A percentile compares a stretch with the other conserved stretches of the same genome.
Conservation (phyloP, 2,888 invertebrate species). For the Dione vanillae region DNA sequence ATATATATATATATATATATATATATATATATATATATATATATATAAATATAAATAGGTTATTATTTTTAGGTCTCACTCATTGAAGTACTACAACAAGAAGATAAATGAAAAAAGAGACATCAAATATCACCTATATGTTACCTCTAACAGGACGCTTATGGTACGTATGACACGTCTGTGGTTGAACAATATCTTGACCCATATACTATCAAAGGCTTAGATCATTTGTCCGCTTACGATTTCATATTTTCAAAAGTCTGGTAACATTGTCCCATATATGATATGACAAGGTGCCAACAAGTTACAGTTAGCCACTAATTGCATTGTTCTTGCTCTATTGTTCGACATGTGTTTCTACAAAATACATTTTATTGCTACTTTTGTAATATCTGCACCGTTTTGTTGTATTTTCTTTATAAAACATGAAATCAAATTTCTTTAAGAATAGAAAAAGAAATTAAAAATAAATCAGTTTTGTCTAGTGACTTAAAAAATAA, state of each 20-base stretch:
- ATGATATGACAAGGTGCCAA: slow-evolving; percentile 51
- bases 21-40: too few relatives aligned
- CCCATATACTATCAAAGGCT: slow-evolving; percentile 48
- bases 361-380: slow-evolving; percentile 25
- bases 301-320: slow-evolving; percentile 52
- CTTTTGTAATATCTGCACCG: not conserved
- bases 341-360: slow-evolving; percentile 49
- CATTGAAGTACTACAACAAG: not conserved
- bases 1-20: too few relatives aligned
- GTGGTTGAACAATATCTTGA: slow-evolving; percentile 45
- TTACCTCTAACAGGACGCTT: slow-evolving; percentile 35
- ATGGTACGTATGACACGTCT: slow-evolving; percentile 38
- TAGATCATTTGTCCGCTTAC: slow-evolving; percentile 36
- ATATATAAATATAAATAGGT: too few relatives aligned
- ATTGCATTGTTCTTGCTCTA: slow-evolving; percentile 69
- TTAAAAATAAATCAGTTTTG: too few relatives aligned
- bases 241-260: slow-evolving; percentile 34
- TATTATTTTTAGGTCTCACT: slow-evolving; percentile 20
- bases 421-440: not conserved
- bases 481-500: too few relatives aligned
- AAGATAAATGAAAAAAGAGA: slow-evolving; percentile 12
- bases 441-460: not conserved
- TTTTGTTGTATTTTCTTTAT: not conserved
- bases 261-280: slow-evolving; percentile 34
- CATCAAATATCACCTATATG: slow-evolving; percentile 25